Percentiles rank a stretch among this genome's conserved stretches.
These are phyloP conservation scores for Acanthoscelides obtectus DNA, from an alignment of 2,888 invertebrate genomes.

Conservation along the genomic window DNA sequence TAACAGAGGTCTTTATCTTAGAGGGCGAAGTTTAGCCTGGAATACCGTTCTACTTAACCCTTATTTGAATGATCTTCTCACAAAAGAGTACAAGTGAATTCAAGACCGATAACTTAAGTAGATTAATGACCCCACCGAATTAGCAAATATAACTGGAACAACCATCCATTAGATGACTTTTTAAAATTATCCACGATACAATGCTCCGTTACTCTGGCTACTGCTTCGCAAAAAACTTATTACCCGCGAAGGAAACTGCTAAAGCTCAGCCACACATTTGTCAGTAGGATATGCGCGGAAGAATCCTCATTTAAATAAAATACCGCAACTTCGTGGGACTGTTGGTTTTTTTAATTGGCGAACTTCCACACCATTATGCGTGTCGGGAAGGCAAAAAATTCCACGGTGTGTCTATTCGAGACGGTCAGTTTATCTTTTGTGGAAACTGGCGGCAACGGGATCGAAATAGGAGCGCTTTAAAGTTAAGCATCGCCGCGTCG, in stretches of 20 bases:
- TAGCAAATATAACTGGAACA: background rate
- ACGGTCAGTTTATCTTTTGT: background rate
- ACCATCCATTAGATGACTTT: background rate
- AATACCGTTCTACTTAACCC: too few relatives aligned
- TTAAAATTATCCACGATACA: background rate
- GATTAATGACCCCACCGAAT: background rate
- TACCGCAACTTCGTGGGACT: background rate
- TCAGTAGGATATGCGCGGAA: background rate
- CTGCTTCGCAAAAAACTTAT: background rate
- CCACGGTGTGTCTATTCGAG: background rate
- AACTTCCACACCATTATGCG: background rate
- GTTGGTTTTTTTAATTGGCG: background rate
- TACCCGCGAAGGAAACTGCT: background rate
- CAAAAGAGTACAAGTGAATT: background rate
- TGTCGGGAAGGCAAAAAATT: background rate
- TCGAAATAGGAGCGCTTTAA: background rate
- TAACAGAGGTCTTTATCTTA: too few relatives aligned
- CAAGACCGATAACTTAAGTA: background rate
- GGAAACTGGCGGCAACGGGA: background rate
- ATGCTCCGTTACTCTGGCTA: background rate
- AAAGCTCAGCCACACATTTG: background rate
- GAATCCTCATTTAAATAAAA: background rate
- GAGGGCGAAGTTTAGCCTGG: too few relatives aligned
- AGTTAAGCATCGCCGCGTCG: background rate
- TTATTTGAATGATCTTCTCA: background rate